These are phyloP conservation scores for Denticeps clupeoides DNA, from an alignment of 2,797 vertebrate species.

Conservation along the genomic window DNA sequence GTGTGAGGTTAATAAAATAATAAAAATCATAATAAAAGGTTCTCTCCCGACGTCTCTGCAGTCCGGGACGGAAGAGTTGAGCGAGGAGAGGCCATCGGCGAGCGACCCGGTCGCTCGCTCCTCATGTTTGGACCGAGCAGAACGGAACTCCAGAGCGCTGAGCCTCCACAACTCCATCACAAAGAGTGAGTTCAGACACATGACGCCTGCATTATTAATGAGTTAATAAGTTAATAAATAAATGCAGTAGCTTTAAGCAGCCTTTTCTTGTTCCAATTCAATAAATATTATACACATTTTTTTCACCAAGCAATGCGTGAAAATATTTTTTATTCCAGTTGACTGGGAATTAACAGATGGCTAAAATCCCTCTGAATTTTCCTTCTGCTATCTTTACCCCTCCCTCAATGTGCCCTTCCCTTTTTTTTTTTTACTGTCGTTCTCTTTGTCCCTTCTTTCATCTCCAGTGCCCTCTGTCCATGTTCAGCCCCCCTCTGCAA, in stretches of 20 bases:
- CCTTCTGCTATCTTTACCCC: background rate
- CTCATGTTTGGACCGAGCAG: slow-evolving; percentile 50
- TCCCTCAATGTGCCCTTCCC: too few species aligned
- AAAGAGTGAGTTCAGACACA: slow-evolving; percentile 35
- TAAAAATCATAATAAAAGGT: too few species aligned
- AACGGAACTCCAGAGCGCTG: slow-evolving; percentile 67
- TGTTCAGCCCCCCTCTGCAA: slow-evolving; percentile 18
- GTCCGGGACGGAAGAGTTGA: slow-evolving; percentile 44
- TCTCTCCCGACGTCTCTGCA: slow-evolving; percentile 25
- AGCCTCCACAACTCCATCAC: slow-evolving; percentile 72
- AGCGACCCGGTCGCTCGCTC: slow-evolving; percentile 45
- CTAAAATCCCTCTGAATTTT: background rate
- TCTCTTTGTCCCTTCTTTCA: too few species aligned
- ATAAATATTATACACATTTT: too few species aligned
- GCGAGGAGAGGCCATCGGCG: slow-evolving; percentile 51
- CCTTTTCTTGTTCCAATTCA: too few species aligned
- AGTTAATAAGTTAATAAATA: too few species aligned
- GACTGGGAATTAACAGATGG: background rate
- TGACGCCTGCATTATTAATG: background rate
- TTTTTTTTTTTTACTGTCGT: too few species aligned
- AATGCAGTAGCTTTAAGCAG: too few species aligned
- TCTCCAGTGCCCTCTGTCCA: slow-evolving; percentile 39
- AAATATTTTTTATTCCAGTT: too few species aligned
- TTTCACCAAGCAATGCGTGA: too few species aligned
- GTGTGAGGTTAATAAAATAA: too few species aligned